Conservation (phyloP, 2,113 vertebrate genomes). For the Centropus unirufus region DNA sequence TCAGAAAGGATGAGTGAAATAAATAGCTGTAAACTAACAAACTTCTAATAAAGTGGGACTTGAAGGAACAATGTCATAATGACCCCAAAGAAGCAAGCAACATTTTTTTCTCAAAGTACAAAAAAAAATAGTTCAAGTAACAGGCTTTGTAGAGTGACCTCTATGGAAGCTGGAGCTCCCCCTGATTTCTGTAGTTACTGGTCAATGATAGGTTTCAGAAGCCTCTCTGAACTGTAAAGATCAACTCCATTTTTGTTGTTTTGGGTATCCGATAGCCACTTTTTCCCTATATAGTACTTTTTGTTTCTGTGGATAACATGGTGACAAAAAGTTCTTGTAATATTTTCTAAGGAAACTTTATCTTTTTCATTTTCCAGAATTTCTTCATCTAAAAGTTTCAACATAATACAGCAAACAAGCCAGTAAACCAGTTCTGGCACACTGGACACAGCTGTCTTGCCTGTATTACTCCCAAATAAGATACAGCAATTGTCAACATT, state of each 20-base stretch:
- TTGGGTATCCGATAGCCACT: background rate
- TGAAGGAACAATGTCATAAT: background rate
- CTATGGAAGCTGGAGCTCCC: background rate
- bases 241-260: background rate
- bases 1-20: background rate
- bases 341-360: background rate
- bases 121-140: background rate
- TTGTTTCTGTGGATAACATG: background rate
- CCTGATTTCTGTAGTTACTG: background rate
- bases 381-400: background rate
- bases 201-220: background rate
- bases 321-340: background rate
- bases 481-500: background rate
- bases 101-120: background rate
- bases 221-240: accelerated
- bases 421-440: background rate
- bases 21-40: background rate
- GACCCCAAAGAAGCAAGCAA: background rate
- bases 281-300: background rate
- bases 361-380: background rate
- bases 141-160: background rate
- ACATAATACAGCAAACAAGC: background rate
- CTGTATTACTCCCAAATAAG: background rate
- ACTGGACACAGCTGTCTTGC: background rate
- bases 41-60: background rate